Conservation (phyloP, 2,888 invertebrate species). For the Andrena trimmerana region DNA sequence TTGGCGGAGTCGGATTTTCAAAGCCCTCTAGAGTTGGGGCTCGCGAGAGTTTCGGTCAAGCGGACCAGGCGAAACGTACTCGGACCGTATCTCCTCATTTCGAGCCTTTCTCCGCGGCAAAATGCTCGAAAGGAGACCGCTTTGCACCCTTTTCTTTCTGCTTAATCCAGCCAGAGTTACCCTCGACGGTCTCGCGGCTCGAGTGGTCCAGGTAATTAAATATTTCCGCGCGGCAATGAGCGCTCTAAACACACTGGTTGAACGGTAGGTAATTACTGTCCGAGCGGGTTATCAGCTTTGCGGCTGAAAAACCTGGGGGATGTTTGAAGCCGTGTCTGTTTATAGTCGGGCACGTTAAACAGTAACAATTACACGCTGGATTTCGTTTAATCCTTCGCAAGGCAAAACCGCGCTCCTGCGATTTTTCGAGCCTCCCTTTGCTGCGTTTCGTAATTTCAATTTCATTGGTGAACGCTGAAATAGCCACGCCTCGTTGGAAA, state of each 20-base stretch:
- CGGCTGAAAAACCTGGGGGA: slow-evolving; percentile 15
- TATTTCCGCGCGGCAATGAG: slow-evolving; percentile 72
- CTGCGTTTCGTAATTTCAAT: not conserved
- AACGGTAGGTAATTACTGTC: slow-evolving; percentile 62
- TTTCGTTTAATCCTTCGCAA: not conserved
- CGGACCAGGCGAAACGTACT: not conserved
- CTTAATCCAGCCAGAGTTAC: slow-evolving; percentile 2
- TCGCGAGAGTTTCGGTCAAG: slow-evolving; percentile 21
- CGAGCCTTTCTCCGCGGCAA: not conserved
- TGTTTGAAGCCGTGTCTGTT: slow-evolving; percentile 5
- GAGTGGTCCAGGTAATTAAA: slow-evolving; percentile 71
- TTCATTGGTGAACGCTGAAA: not conserved
- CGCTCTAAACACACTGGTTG: slow-evolving; percentile 55
- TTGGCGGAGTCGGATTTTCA: not conserved
- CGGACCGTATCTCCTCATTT: not conserved
- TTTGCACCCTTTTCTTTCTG: slow-evolving; percentile 16
- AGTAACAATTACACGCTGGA: slow-evolving; percentile 8
- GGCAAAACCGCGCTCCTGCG: not conserved
- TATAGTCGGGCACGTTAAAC: slow-evolving; percentile 1
- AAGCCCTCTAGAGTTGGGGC: not conserved
- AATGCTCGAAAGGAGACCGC: slow-evolving; percentile 27
- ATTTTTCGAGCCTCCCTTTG: not conserved
- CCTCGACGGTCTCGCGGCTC: slow-evolving; percentile 11
- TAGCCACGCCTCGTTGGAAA: slow-evolving; percentile 6
- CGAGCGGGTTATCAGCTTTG: slow-evolving; percentile 57